Evolutionary conservation across 1,140 invertebrate species (phyloP), one percentile per base, ranked within the genome.

Genomic region (Tyrophagus putrescentiae): DNA sequence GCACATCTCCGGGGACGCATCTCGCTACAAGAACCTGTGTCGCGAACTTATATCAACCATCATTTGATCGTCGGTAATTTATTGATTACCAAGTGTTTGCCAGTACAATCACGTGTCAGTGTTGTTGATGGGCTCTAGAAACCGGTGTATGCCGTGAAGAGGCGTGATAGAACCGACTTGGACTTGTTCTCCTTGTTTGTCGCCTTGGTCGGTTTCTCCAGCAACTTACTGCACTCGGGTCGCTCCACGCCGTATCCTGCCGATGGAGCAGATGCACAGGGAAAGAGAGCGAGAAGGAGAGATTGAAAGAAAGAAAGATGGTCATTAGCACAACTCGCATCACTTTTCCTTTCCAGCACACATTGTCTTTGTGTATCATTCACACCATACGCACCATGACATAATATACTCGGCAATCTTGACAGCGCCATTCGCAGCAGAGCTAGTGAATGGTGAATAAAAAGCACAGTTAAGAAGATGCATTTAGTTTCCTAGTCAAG

Each of bases 341-440:
- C n/a, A n/a, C n/a, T n/a, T n/a, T n/a, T n/a, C n/a, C n/a, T n/a
- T n/a, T n/a, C n/a, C n/a, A n/a, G n/a, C n/a, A n/a, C n/a, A n/a
- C n/a, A n/a, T n/a, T n/a, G n/a, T n/a, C n/a, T n/a, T n/a, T n/a
- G n/a, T n/a, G n/a, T n/a, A n/a, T 13, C 36, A 13, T 39, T 39
- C n/a, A 39, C 57, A 53, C 21, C 13, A 39, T 39, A n/a, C 36
- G n/a, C 25, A 6, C 61, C 63, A 33, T 62, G 60, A 31, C 67
- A 68, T 3, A 68, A 31, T n/a, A 67, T 64, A 16, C 68, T 66
- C 4, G 67, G 67, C 29, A 68, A 52, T 39, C 60, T 41, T 9
- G 66, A 67, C 0, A 66, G 36, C 16, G 64, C 67, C 64, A 66
- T 67, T 32, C 63, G 52, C 16, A 68, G 48, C 1, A 68, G 48